phyloP scores from a whole-genome alignment of 2,113 vertebrate species.

The Sapayoa aenigma region DNA sequence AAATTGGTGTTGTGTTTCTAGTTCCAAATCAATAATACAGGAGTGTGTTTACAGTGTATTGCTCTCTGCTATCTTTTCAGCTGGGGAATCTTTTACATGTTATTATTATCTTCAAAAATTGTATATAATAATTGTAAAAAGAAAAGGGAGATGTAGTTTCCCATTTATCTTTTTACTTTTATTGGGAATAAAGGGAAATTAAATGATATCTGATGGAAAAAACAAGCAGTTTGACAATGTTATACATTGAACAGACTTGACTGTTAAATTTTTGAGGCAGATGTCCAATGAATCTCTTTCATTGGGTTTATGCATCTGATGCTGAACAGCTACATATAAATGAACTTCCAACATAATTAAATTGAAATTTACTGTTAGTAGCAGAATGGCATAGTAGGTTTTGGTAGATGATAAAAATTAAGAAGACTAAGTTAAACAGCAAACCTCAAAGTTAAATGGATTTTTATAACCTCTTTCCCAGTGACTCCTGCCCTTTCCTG shows the following conservation, averaged over 20 bases:
- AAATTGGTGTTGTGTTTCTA: not conserved
- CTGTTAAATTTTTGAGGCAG: not conserved
- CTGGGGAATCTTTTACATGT: not conserved
- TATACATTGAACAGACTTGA: not conserved
- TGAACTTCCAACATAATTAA: conserved; percentile 26
- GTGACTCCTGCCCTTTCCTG: not conserved
- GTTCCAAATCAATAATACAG: not conserved
- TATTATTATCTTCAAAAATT: not conserved
- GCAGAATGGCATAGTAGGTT: not conserved
- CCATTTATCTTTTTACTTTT: not conserved
- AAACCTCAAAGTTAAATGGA: not conserved
- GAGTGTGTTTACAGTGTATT: not conserved
- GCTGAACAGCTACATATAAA: conserved; percentile 31
- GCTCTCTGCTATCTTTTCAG: not conserved
- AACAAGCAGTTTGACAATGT: not conserved
- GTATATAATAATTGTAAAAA: not conserved
- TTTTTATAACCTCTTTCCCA: not conserved
- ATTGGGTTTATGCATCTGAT: not conserved
- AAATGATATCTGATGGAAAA: not conserved
- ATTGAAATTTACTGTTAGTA: conserved; percentile 1
- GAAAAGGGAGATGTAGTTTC: not conserved
- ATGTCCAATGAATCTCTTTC: conserved; percentile 19
- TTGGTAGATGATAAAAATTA: not conserved
- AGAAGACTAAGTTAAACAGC: not conserved
- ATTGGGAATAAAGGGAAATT: not conserved